Evolutionary conservation across 2,797 vertebrate genomes (phyloP), one percentile per base, ranked within the genome.

Genomic region (Gallinago nigripennis): DNA sequence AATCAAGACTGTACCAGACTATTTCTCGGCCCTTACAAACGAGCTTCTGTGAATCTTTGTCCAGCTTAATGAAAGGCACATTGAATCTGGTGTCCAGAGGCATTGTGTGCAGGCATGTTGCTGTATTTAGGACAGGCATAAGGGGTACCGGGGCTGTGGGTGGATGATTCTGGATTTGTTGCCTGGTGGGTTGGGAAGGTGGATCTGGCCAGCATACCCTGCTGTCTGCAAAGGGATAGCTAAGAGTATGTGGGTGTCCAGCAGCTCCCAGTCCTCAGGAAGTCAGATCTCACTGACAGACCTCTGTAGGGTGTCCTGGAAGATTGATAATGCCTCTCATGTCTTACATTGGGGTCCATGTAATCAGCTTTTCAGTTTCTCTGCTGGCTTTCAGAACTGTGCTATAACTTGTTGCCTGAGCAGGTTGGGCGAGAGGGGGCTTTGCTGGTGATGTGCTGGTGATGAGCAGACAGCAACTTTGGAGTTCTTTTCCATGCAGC

Each of bases 1-100:
- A 92, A 63, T 35, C 75, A 54, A 78, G 82, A 96, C 82, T 95
- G 91, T 85, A 82, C 64, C 51, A 78, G 92, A 94, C 86, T 78
- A 87, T 95, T 98, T 97, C 69, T 96, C 90, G 85, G 94, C 87
- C 51, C 64, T 94, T 92, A 95, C 90, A 97, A 57, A 92, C 53
- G 54, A 56, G 35, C 80, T 92, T 97, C 95, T 97, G 89, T 97
- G 92, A 81, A 83, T 91, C 90, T 93, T 91, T 84, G 78, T 86
- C 71, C 7, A 12, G 48, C 24, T 48, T 71, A 83, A 81, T 96
- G 93, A 97, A 95, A 97, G 93, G 87, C 78, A 72, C 75, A 54
- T 77, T 97, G 93, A 97, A 88, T 88, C 53, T 56, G 33, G 56
- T 87, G 61, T 71, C 68, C 43, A 58, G 71, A 89, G 72, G 61